phyloP scores from a whole-genome alignment of 2,888 invertebrate species.

The Pterostichus niger region DNA sequence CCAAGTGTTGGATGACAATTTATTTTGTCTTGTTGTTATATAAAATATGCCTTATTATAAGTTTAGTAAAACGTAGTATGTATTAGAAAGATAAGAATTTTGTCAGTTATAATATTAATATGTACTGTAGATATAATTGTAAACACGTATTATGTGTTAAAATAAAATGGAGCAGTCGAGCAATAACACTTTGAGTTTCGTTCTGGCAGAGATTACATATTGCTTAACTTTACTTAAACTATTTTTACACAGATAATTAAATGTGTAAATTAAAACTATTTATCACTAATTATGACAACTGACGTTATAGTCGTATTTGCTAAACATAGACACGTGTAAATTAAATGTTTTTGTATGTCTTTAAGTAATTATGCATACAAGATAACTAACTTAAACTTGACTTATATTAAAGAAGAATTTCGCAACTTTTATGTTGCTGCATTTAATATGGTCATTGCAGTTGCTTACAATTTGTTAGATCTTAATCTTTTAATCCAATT shows the following conservation, averaged over 20 bases:
- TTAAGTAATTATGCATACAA: slow-evolving; percentile 21
- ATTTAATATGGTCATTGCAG: background rate
- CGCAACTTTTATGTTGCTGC: slow-evolving; percentile 1
- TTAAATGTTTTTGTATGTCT: slow-evolving; percentile 38
- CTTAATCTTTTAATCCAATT: too few relatives aligned
- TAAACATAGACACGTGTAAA: slow-evolving; percentile 19
- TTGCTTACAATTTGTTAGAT: too few relatives aligned
- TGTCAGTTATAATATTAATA: slow-evolving; percentile 20
- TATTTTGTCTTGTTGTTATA: too few relatives aligned
- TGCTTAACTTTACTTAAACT: background rate
- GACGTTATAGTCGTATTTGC: slow-evolving; percentile 18
- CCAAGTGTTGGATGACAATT: too few relatives aligned
- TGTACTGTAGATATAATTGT: slow-evolving; percentile 16
- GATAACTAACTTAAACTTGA: slow-evolving; percentile 23
- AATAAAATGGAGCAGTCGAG: slow-evolving; percentile 8
- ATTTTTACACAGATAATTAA: slow-evolving; percentile 43
- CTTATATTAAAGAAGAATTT: background rate
- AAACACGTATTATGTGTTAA: slow-evolving; percentile 11
- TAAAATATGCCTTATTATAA: too few relatives aligned
- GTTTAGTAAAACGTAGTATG: background rate
- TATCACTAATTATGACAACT: slow-evolving; percentile 47
- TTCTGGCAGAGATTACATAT: slow-evolving; percentile 17
- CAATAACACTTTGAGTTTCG: background rate
- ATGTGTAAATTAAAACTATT: slow-evolving; percentile 30
- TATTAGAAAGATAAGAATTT: background rate